Conservation (phyloP, 2,797 vertebrate genomes). For the Lophotriccus pileatus region DNA sequence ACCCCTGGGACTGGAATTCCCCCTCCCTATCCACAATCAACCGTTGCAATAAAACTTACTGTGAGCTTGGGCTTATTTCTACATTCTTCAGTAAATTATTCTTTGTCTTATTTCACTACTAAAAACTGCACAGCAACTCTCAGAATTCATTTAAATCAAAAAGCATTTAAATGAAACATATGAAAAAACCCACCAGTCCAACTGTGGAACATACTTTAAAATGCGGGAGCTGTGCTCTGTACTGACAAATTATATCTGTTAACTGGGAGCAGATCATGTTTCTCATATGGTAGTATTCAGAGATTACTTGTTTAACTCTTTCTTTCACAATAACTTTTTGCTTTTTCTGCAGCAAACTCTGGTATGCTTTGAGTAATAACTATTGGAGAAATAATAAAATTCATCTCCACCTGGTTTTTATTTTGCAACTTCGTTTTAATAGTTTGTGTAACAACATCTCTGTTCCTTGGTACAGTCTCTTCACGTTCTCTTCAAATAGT, state of each 20-base stretch:
- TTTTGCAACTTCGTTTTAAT: background rate
- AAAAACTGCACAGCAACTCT: background rate
- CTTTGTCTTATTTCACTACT: background rate
- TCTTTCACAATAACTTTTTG: background rate
- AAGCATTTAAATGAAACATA: background rate
- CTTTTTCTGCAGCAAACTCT: background rate
- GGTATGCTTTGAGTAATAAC: background rate
- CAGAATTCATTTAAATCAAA: background rate
- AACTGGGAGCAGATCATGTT: background rate
- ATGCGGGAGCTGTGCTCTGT: background rate
- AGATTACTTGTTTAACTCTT: background rate
- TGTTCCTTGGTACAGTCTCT: background rate
- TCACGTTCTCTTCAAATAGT: fast-evolving
- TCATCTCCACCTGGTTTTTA: background rate
- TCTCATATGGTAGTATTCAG: background rate
- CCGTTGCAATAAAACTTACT: background rate
- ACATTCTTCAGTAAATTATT: background rate
- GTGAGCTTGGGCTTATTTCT: background rate
- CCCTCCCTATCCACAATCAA: no score
- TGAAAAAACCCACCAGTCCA: fast-evolving
- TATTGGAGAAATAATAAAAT: background rate
- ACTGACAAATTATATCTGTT: background rate
- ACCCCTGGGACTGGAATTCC: no score
- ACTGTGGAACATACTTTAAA: background rate
- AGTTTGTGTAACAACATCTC: background rate